Evolutionary conservation across 2,113 vertebrate genomes (phyloP).

Genomic region (Dromaius novaehollandiae): DNA sequence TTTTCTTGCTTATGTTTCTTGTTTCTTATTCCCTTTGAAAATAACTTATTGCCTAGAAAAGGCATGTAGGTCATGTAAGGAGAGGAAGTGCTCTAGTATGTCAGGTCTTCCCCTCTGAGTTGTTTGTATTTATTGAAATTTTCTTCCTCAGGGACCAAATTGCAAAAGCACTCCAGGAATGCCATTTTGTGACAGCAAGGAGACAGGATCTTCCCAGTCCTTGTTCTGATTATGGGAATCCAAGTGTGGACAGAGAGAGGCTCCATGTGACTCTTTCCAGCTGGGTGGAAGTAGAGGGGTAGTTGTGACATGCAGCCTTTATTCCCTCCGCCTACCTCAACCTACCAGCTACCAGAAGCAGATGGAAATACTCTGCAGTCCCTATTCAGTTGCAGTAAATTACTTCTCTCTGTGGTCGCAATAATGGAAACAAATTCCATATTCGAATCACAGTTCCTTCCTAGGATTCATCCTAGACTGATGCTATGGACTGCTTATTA

Average conservation of each 20-base stretch:
- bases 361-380: background rate
- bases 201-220: background rate
- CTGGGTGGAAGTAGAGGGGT: constrained; percentile 8
- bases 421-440: background rate
- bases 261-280: background rate
- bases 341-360: background rate
- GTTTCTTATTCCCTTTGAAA: background rate
- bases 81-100: background rate
- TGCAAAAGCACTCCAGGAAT: background rate
- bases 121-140: background rate
- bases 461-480: background rate
- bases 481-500: background rate
- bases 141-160: background rate
- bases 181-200: background rate
- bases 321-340: constrained; percentile 5
- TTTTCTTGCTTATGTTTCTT: background rate
- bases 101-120: background rate
- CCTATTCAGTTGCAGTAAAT: constrained; percentile 34
- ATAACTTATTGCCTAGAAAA: background rate
- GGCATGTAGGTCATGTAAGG: background rate
- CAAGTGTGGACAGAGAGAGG: background rate
- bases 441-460: constrained; percentile 7
- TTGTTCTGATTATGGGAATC: background rate
- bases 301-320: background rate
- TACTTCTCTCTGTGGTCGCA: background rate